A percentile compares a stretch with the other conserved stretches of the same genome.
Conservation (phyloP, 2,113 vertebrate species). For the Anguilla japonica region DNA sequence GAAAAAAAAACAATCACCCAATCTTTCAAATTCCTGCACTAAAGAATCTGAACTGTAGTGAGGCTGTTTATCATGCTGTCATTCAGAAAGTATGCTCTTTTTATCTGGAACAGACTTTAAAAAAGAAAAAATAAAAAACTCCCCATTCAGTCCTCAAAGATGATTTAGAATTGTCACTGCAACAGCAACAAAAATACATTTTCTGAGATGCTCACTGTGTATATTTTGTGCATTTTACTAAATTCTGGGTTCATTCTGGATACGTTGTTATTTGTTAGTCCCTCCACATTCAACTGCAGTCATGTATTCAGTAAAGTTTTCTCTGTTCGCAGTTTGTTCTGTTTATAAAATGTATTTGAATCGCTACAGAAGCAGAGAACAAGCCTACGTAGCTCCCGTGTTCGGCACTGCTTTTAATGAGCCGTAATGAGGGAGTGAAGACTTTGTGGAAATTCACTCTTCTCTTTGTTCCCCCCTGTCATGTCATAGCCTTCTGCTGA, state of each 20-base stretch:
- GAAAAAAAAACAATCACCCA: background rate
- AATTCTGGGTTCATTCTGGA: background rate
- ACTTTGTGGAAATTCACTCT: conserved; percentile 77
- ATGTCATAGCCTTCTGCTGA: conserved; percentile 77
- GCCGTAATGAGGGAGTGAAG: conserved; percentile 76
- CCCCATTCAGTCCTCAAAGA: background rate
- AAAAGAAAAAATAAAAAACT: background rate
- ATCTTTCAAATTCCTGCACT: conserved; percentile 1
- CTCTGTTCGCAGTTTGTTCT: conserved; percentile 65
- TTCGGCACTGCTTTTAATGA: conserved; percentile 79
- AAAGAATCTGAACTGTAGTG: background rate
- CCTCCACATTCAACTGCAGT: conserved; percentile 47
- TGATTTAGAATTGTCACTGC: background rate
- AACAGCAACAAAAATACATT: background rate
- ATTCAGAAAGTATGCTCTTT: background rate
- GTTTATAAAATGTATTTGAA: conserved; percentile 57
- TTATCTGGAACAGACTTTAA: background rate
- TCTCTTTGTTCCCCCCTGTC: conserved; percentile 84
- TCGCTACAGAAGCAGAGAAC: conserved; percentile 38
- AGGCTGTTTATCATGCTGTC: background rate
- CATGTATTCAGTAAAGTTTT: conserved; percentile 64
- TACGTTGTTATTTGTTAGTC: background rate
- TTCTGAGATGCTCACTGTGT: background rate
- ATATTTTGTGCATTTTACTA: background rate
- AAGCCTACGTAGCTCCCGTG: conserved; percentile 31